Base-by-base conservation (phyloP, 2,888 invertebrate genomes). In the Chalcis sispes region DNA sequence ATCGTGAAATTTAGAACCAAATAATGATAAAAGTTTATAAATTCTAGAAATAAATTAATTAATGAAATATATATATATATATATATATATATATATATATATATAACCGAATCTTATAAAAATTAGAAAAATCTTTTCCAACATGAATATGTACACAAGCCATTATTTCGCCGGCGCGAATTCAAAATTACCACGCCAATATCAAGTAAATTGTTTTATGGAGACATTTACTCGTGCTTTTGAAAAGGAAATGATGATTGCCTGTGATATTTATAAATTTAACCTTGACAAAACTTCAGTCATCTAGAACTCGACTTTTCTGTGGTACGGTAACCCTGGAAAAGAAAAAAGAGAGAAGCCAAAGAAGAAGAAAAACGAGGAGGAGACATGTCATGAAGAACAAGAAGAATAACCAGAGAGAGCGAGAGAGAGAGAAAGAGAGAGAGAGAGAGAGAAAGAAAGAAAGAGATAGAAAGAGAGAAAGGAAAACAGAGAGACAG, bases 201-300 rank as follows among this genome's bases (percentile, higher is more conserved):
- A 70, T 61, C 4, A 64, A 54, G 72, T 20, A 56, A 72, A 72
- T 65, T 72, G 64, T 72, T 72, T 72, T 65, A 58, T 54, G 61
- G 61, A 70, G 70, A 61, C 70, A 61, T 72, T 72, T 36, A 72
- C 56, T 72, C 27, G 72, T 58, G 18, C 50, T 65, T 72, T 59
- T 66, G 50, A 72, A 50, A 66, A 65, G 58, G 54, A 72, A 65
- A 65, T 72, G 59, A 66, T 58, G 66, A 66, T 72, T 59, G 65
- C 59, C 3, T 23, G 50, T 40, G 58, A 40, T 72, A 66, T 72
- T 66, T 72, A 72, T 65, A 72, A 72, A 72, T 72, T 40, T 59
- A 73, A 66, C 73, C 73, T 66, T 66, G 66, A 59, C 73, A 66
- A 73, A 73, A 66, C 59, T 66, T 73, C 40, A 73, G 40, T 66